Conservation (phyloP, 2,113 vertebrate species). For the Atrichornis clamosus region DNA sequence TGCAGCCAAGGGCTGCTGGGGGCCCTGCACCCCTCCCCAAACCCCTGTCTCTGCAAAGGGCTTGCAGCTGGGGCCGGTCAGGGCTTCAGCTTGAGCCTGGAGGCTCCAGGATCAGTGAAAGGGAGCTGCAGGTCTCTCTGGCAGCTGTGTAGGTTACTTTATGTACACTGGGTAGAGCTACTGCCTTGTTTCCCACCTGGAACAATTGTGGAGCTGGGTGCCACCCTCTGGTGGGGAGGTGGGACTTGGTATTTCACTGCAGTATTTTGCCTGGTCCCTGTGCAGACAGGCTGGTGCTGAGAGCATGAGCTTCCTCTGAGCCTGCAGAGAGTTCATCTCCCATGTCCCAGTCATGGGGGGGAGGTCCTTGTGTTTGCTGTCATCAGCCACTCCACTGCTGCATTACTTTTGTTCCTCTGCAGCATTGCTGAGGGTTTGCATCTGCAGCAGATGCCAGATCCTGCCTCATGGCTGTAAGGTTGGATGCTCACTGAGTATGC, state of each 20-base stretch:
- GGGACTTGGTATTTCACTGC: not conserved
- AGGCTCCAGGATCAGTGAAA: conserved; percentile 29
- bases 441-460: not conserved
- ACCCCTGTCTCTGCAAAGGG: not conserved
- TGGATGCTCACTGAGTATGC: not conserved
- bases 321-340: not conserved
- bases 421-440: not conserved
- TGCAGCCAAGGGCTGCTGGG: not conserved
- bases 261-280: not conserved
- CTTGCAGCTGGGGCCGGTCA: not conserved
- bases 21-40: not conserved
- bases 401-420: not conserved
- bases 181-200: not conserved
- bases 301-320: not conserved
- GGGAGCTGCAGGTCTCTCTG: not conserved
- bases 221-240: not conserved
- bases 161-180: not conserved
- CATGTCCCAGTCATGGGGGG: not conserved
- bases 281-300: conserved; percentile 14
- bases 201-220: not conserved
- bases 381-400: not conserved
- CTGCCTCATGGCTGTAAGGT: not conserved
- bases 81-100: not conserved
- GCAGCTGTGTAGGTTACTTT: not conserved
- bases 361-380: not conserved